Evolutionary conservation across 2,888 invertebrate genomes (phyloP), one percentile per base, ranked within the genome.

Genomic region (Ochropleura leucogaster): DNA sequence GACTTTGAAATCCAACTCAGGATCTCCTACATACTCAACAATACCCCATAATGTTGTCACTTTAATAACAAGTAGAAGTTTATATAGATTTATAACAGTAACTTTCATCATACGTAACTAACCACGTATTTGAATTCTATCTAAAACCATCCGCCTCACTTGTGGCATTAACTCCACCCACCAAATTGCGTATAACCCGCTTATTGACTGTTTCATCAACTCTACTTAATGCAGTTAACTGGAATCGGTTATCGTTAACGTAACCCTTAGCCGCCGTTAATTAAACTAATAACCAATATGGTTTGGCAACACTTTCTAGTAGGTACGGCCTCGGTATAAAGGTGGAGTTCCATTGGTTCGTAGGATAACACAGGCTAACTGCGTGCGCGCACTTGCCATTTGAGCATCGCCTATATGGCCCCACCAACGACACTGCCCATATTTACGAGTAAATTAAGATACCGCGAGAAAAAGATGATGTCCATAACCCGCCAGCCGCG

Each of bases 211-310:
- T 74, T 74, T 59, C 80, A 83, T 83, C 63, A 77, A 53, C 46
- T 53, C 30, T 73, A 59, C 65, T 83, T 59, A 79, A 65, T 73
- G 68, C 53, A 60, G 55, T 81, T 67, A 71, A 80, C 64, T 64
- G 44, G 55, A 74, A 67, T 77, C 46, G 44, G 62, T 57, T 65
- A 73, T 68, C 62, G 60, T 75, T 77, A 63, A 63, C 64, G 57
- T 74, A 74, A 77, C 40, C 74, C 68, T 62, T 77, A 74, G 65
- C 72, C 57, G 44, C 60, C 18, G 64, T 72, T 74, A 70, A 84
- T 84, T 70, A 69, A 70, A 73, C 72, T 80, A 77, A 77, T 77
- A 77, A 59, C 62, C 55, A 80, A 75, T 84, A 71, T 69, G 62
- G 66, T 84, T 72, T 55, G 57, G 84, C 47, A 80, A 84, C 62